Conservation (phyloP, 2,113 vertebrate species). For the Lethenteron camtschaticum region DNA sequence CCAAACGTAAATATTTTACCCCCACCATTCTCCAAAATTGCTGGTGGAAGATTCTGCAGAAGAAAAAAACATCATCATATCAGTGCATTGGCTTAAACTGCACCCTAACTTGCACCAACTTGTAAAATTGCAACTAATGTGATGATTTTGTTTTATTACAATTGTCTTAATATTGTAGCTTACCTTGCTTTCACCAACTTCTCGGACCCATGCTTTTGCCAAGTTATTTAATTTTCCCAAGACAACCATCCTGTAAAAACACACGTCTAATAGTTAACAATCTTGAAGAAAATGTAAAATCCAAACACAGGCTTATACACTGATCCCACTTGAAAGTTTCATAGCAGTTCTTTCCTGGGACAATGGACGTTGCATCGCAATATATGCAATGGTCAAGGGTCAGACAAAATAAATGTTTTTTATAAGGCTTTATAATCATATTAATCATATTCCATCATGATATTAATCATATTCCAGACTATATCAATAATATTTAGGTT, state of each 20-base stretch:
- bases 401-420: no score
- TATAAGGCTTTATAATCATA: no score
- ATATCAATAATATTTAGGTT: no score
- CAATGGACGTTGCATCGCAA: no score
- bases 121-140: neutral
- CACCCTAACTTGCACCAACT: constrained; percentile 11
- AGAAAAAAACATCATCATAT: constrained; percentile 10
- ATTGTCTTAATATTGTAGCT: neutral
- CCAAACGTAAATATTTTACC: constrained; percentile 78
- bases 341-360: no score
- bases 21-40: constrained; percentile 49
- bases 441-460: no score
- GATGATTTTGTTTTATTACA: neutral
- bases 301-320: no score
- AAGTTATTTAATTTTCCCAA: constrained; percentile 71
- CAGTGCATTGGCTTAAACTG: neutral
- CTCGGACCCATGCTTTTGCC: constrained; percentile 80
- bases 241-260: constrained; percentile 42
- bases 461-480: no score
- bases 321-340: no score
- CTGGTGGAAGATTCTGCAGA: constrained; percentile 48
- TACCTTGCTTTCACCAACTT: constrained; percentile 65
- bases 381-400: no score
- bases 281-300: no score
- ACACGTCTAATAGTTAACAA: no score